Base-by-base conservation (phyloP, 1,140 invertebrate genomes). In the Drosophila biarmipes region DNA sequence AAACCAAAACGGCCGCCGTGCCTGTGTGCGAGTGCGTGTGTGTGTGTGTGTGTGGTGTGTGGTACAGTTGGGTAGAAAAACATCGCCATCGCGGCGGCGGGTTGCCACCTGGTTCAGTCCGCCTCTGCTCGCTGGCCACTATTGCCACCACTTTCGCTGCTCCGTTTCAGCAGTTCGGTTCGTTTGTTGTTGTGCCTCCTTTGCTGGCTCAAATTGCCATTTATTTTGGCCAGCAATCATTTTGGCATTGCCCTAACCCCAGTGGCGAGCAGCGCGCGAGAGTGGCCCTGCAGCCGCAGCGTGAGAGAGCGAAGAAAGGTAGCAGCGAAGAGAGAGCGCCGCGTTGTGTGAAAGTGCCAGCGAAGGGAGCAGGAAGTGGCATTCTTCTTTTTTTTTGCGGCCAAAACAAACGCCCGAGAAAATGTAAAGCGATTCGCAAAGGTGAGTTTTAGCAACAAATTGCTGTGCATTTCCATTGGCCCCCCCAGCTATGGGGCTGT, bases 41-140 rank as follows among this genome's bases (percentile, higher is more conserved):
- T n/a, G n/a, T n/a, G n/a, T n/a, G n/a, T n/a, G n/a, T n/a, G n/a
- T n/a, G n/a, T n/a, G n/a, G n/a, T 85, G 80, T 79, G 84, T 87
- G 79, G 84, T 87, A 87, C 84, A 87, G 84, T 87, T 87, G 84
- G 84, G 84, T 87, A 84, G 84, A 90, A 87, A 84, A 87, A 84
- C 72, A 75, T 75, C 59, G 72, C 73, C 81, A 80, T 81, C 58
- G 24, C 24, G 24, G 24, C 24, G 3, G 64, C 69, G 81, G 42
- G 77, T 84, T 84, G 81, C 67, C 67, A 71, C 67, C 63, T 66
- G 62, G 62, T 31, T 37, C 4, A n/a, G n/a, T n/a, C n/a, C n/a
- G n/a, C n/a, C n/a, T n/a, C n/a, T n/a, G n/a, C n/a, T n/a, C n/a
- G n/a, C n/a, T 29, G 31, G 6, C 53, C 17, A 58, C 27, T 48